Base-by-base conservation (phyloP, 2,113 vertebrate species). In the Lasiurus cinereus region DNA sequence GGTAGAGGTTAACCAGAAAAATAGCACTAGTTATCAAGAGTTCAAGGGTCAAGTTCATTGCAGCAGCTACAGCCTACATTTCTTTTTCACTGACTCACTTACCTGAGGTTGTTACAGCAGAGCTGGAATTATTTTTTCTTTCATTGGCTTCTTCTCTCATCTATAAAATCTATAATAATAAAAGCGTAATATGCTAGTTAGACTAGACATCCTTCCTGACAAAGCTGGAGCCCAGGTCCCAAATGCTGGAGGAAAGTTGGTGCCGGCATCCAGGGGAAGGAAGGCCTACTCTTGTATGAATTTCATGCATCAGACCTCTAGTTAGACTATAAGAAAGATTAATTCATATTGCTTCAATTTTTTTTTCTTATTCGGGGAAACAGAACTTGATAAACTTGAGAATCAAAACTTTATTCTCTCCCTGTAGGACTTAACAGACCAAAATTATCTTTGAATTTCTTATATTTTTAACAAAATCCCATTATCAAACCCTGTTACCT, bases 381-480 rank as follows among this genome's bases (percentile, higher is more conserved):
- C 31, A 15, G 5, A 84, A 70, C 74, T 88, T 77, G 21, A 85
- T 33, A 88, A 95, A 78, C 1, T n/a, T 62, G 5, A 95, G 33
- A 80, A 59, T 91, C 43, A 90, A 92, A 90, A 90, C 39, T 0
- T 54, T 82, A 22, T 94, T 88, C 48, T 91, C 2, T 84, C 6
- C 18, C 50, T 48, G 33, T 84, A 43, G 18, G 31, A 82, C 39
- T 52, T 85, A 39, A 29, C 36, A 82, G 22, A 85, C 39, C 13
- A 72, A 90, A 91, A 73, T 83, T 4, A 54, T 78, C 85, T 83
- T 52, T 54, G 22, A 88, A 27, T 80, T 90, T 90, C 22, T 31
- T 91, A 14, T 43, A 89, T 86, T 93, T 91, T 89, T 24, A 39
- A 88, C 43, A 54, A 88, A 92, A 90, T 5, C 9, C 24, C 77